Evolutionary conservation across 2,888 invertebrate species (phyloP).

Genomic region (Agrochola lychnidis): DNA sequence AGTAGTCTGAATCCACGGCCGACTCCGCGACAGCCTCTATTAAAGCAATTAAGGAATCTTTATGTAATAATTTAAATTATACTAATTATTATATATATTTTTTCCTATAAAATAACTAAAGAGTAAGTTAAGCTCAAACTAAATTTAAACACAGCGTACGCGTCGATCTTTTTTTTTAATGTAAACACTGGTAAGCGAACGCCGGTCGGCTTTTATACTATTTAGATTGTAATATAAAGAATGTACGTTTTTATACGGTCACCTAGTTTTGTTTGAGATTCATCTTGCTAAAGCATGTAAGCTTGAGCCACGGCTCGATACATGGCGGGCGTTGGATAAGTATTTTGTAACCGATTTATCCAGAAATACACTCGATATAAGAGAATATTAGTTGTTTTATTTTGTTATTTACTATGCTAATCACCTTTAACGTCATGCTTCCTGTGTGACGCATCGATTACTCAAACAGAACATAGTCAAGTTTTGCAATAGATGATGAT

Average conservation of each 20-base stretch:
- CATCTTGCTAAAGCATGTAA: constrained; percentile 75
- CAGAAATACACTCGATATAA: constrained; percentile 91
- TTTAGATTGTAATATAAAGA: constrained; percentile 86
- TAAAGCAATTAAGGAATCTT: constrained; percentile 82
- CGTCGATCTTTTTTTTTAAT: constrained; percentile 74
- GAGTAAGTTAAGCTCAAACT: constrained; percentile 90
- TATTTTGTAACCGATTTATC: constrained; percentile 90
- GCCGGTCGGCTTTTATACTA: constrained; percentile 87
- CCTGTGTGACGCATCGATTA: background rate
- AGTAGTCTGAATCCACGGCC: constrained; percentile 60
- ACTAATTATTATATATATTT: constrained; percentile 88
- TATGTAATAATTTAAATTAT: constrained; percentile 90
- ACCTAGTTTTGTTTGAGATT: constrained; percentile 82
- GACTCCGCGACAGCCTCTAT: constrained; percentile 64
- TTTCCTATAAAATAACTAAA: constrained; percentile 85
- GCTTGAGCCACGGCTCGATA: constrained; percentile 76
- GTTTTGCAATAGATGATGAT: background rate
- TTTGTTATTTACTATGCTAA: constrained; percentile 49
- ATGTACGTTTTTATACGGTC: constrained; percentile 83
- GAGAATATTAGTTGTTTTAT: constrained; percentile 86
- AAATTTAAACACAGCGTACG: constrained; percentile 72
- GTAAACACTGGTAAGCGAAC: constrained; percentile 76
- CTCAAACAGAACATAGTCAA: background rate
- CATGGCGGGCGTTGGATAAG: constrained; percentile 82
- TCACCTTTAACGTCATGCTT: background rate